Base-by-base conservation (phyloP, 2,113 vertebrate genomes). In the Aleadryas rufinucha region DNA sequence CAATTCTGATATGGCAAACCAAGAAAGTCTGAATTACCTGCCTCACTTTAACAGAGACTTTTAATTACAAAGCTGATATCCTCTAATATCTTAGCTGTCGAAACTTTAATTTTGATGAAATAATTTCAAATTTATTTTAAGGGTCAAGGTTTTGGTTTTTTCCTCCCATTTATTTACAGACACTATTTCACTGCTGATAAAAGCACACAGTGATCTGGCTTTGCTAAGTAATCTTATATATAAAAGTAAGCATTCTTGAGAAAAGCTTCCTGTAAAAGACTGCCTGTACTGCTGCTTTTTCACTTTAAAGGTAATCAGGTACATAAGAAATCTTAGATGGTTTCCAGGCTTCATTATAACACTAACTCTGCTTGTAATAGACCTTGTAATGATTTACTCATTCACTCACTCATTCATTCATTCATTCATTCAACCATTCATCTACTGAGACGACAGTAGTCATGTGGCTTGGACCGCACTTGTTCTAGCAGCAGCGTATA, bases 381-480 rank as follows among this genome's bases (percentile, higher is more conserved):
- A 37, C 74, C 64, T 88, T 97, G 60, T 96, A 97, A 97, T 97
- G 81, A 95, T 97, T 97, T 96, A 97, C 90, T 94, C 53, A 82
- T n/a, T 76, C 63, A 79, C 1, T 96, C 87, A 89, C 6, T 84
- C 92, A 85, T 49, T 89, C 84, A 84, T 64, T 78, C 91, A 89
- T 47, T 84, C 87, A 94, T 80, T 87, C 94, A 93, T 72, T 53
- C 64, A 80, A 50, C 74, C 88, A 76, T 97, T 96, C 86, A 90
- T 85, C 37, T 47, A 14, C 80, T 65, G 44, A 81, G 44, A 56
- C 0, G 9, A 50, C 84, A 92, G 63, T 11, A 78, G 76, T 92
- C 56, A 84, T 94, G 93, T 92, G 95, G 56, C 49, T 72, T 91
- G 64, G 30, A 80, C 70, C 10, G 0, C 49, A 37, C 37, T 91